A percentile compares a stretch with the other conserved stretches of the same genome.
Evolutionary conservation across 1,140 invertebrate species (phyloP).

Genomic region (Globodera rostochiensis): DNA sequence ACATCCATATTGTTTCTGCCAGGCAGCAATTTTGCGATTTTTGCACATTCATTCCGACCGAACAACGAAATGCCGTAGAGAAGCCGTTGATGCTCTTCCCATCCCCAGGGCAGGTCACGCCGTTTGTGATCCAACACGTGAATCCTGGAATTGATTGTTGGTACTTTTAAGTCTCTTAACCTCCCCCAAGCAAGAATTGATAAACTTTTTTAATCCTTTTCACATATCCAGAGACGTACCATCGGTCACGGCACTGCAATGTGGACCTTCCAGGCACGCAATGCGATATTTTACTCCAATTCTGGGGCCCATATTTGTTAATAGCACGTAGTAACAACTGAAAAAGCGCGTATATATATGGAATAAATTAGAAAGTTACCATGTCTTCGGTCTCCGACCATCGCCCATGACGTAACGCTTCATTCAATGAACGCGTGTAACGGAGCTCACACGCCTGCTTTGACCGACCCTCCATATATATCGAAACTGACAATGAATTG

Average conservation of each 20-base stretch:
- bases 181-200: too few relatives aligned
- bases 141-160: conserved; percentile 25
- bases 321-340: conserved; percentile 39
- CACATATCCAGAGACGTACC: not conserved
- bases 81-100: conserved; percentile 45
- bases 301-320: conserved; percentile 50
- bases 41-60: conserved; percentile 44
- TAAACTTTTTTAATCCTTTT: too few relatives aligned
- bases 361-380: conserved; percentile 27
- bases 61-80: conserved; percentile 42
- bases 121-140: conserved; percentile 49
- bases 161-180: not conserved
- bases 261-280: conserved; percentile 31
- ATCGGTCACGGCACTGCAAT: conserved; percentile 48
- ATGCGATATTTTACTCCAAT: conserved; percentile 43
- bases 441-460: conserved; percentile 42
- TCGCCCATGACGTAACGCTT: conserved; percentile 39
- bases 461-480: conserved; percentile 41
- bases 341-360: conserved; percentile 20
- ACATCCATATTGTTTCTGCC: conserved; percentile 50
- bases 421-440: conserved; percentile 41
- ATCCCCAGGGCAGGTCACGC: conserved; percentile 41
- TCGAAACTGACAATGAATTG: conserved; percentile 34
- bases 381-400: conserved; percentile 48
- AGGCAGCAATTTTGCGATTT: conserved; percentile 43